A percentile compares a stretch with the other conserved stretches of the same genome.
phyloP scores from a whole-genome alignment of 2,113 vertebrate genomes.

The Triplophysa siluroides region DNA sequence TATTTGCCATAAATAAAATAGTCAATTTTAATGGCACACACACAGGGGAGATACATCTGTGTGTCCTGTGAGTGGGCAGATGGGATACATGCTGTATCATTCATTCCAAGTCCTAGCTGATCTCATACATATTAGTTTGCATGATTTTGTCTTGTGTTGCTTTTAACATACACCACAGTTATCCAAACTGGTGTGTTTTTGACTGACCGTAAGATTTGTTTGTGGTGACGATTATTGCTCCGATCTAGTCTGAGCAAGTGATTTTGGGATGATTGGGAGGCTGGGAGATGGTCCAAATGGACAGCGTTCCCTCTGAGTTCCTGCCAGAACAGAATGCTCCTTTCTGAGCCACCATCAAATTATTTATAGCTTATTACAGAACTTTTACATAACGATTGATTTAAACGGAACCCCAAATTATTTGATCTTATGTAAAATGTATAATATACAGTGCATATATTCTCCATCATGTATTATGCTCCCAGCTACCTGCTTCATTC shows the following conservation, averaged over 20 bases:
- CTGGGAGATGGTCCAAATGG: conserved; percentile 49
- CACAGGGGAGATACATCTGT: no score
- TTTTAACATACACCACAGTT: no score
- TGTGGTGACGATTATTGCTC: conserved; percentile 11
- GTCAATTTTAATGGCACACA: no score
- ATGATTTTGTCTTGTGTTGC: conserved; percentile 33
- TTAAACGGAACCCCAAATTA: no score
- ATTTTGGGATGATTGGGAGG: conserved; percentile 43
- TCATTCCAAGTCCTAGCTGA: conserved; percentile 2
- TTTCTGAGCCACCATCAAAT: conserved; percentile 38
- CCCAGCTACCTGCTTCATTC: no score
- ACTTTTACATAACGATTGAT: not conserved
- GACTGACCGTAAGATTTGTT: conserved; percentile 7
- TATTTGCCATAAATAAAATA: no score
- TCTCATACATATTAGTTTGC: conserved; percentile 38
- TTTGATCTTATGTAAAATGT: no score
- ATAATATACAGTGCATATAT: no score
- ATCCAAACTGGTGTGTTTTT: not conserved
- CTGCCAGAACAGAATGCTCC: conserved; percentile 10
- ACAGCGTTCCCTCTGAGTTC: conserved; percentile 26
- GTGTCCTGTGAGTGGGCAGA: conserved; percentile 39
- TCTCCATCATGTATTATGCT: no score
- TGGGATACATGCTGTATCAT: conserved; percentile 39
- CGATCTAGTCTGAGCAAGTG: conserved; percentile 38
- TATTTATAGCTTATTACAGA: conserved; percentile 32